Percentiles rank a stretch among this genome's conserved stretches.
Conservation (phyloP, 2,113 vertebrate species). For the Vulpes ferrilata region DNA sequence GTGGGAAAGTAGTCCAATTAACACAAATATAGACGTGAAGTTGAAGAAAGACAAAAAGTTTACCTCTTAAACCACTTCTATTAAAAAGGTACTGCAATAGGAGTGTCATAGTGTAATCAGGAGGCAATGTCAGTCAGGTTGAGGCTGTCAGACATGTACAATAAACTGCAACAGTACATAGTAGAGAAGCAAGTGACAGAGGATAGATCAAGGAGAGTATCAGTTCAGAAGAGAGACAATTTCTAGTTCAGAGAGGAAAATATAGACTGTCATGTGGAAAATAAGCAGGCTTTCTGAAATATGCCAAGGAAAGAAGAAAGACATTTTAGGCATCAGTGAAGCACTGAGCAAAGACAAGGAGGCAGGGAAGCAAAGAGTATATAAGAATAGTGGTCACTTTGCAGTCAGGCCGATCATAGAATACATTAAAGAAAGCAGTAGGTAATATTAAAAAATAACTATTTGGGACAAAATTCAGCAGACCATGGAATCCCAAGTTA, state of each 20-base stretch:
- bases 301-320: neutral
- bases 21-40: neutral
- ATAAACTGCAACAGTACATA: conserved; percentile 27
- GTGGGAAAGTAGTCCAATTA: conserved; percentile 35
- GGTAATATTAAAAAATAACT: conserved; percentile 19
- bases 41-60: conserved; percentile 4
- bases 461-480: conserved; percentile 6
- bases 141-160: conserved; percentile 19
- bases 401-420: neutral
- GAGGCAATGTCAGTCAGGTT: neutral
- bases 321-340: conserved; percentile 2
- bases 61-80: neutral
- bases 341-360: neutral
- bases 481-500: neutral
- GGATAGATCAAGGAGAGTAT: neutral
- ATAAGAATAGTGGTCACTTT: neutral
- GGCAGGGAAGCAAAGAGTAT: neutral
- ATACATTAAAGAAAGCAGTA: neutral
- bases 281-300: neutral
- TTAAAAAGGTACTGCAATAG: neutral
- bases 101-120: neutral
- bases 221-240: neutral
- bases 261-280: neutral
- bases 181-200: neutral
- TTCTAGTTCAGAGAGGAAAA: neutral